phyloP scores from a whole-genome alignment of 2,888 invertebrate species.

The Dicycla oo region DNA sequence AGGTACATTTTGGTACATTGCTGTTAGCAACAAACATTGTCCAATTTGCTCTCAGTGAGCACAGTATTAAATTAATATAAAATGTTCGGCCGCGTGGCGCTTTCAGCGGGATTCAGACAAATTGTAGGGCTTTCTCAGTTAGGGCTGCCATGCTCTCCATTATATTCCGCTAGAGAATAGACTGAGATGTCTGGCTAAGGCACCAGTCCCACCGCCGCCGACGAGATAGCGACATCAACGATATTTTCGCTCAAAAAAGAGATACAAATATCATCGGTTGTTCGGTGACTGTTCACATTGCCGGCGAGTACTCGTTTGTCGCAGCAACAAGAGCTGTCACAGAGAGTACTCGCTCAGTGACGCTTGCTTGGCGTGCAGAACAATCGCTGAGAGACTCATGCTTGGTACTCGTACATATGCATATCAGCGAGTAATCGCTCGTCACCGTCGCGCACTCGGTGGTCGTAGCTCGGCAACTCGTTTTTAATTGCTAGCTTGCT shows the following conservation, averaged over 20 bases:
- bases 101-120: slow-evolving; percentile 10
- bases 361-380: background rate
- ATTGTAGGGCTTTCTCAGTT: slow-evolving; percentile 19
- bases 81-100: slow-evolving; percentile 28
- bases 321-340: background rate
- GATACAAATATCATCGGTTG: background rate
- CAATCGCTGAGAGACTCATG: background rate
- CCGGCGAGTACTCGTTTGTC: background rate
- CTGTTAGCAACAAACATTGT: slow-evolving; percentile 23
- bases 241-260: background rate
- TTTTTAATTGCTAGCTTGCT: background rate
- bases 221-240: background rate
- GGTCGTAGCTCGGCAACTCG: background rate
- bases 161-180: slow-evolving; percentile 4
- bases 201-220: background rate
- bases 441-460: background rate
- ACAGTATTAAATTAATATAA: slow-evolving; percentile 40
- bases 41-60: slow-evolving; percentile 36
- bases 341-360: background rate
- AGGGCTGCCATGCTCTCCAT: background rate
- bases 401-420: no score
- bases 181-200: slow-evolving; percentile 17
- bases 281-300: background rate
- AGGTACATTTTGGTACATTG: background rate
- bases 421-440: background rate